These are phyloP conservation scores for Magallana gigas DNA, from an alignment of 1,140 invertebrate species.

Conservation along the genomic window DNA sequence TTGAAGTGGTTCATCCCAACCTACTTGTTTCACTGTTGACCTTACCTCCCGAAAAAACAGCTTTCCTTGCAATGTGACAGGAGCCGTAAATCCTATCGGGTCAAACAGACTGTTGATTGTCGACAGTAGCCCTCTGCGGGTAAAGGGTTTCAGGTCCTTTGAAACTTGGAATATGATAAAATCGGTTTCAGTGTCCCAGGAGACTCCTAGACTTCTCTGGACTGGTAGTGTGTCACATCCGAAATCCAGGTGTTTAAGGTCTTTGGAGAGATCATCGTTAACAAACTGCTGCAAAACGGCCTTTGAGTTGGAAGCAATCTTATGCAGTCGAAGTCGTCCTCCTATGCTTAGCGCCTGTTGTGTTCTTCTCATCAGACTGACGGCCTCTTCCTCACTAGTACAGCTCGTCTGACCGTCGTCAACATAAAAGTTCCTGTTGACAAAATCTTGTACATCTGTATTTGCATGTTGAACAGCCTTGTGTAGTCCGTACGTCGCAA, in stretches of 20 bases:
- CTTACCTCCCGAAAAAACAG: conserved; percentile 39
- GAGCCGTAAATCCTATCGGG: conserved; percentile 42
- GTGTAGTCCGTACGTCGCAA: conserved; percentile 51
- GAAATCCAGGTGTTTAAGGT: conserved; percentile 54
- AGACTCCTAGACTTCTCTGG: conserved; percentile 56
- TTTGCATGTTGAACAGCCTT: conserved; percentile 43
- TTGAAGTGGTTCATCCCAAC: conserved; percentile 41
- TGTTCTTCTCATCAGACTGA: conserved; percentile 50
- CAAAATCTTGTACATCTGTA: conserved; percentile 26
- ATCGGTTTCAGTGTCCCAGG: conserved; percentile 55
- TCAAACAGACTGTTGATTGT: conserved; percentile 46
- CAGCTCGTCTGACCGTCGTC: conserved; percentile 48
- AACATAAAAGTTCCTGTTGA: conserved; percentile 47
- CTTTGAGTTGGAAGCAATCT: conserved; percentile 51
- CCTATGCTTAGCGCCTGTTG: conserved; percentile 37
- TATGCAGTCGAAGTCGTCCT: conserved; percentile 52
- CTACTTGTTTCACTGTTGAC: neutral
- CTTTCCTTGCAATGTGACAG: conserved; percentile 42
- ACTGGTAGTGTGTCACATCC: conserved; percentile 43
- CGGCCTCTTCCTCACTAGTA: conserved; percentile 29
- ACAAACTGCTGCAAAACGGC: conserved; percentile 41
- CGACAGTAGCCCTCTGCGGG: conserved; percentile 45
- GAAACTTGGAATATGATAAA: conserved; percentile 45
- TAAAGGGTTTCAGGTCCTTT: conserved; percentile 46
- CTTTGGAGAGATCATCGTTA: conserved; percentile 47